Evolutionary conservation across 2,113 vertebrate species (phyloP), one percentile per base, ranked within the genome.

Genomic region (Circaetus cinerascens): DNA sequence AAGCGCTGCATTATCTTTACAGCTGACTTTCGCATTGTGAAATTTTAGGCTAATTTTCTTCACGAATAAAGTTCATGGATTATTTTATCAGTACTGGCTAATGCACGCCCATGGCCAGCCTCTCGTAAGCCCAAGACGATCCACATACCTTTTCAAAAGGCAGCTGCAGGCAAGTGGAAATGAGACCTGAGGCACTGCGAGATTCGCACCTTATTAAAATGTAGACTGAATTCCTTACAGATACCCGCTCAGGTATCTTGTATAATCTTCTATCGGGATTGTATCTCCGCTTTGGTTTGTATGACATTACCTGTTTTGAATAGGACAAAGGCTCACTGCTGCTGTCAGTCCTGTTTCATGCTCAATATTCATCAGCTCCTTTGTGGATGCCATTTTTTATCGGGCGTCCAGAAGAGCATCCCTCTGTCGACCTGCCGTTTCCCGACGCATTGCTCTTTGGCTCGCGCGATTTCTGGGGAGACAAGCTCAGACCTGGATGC

Each of bases 381-480:
- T 96, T 98, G 98, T 53, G 96, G 97, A 97, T 98, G 95, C 97
- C 94, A 71, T 97, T 98, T 98, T 98, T 98, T 98, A 98, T 98
- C 98, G 56, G 62, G 68, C 43, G 9, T 97, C 97, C 96, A 88
- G 93, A 97, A 98, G 93, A 96, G 95, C 94, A 96, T 98, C 74
- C 88, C 80, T 97, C 94, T 86, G 91, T 97, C 83, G 63, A 93
- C 95, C 90, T 94, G 79, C 96, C 75, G 73, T 91, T 98, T 98
- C 96, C 88, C 67, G 21, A 71, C 83, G 46, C 97, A 88, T 95
- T 20, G 26, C 90, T 97, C 93, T 95, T 91, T 91, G 95, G 80
- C 95, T 97, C 87, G 94, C 56, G 41, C 59, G 96, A 98, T 98
- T 98, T 98, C 97, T 98, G 95, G 95, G 86, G 97, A 98, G 98